Conservation (phyloP, 2,797 vertebrate genomes). For the Sebastes cheni region DNA sequence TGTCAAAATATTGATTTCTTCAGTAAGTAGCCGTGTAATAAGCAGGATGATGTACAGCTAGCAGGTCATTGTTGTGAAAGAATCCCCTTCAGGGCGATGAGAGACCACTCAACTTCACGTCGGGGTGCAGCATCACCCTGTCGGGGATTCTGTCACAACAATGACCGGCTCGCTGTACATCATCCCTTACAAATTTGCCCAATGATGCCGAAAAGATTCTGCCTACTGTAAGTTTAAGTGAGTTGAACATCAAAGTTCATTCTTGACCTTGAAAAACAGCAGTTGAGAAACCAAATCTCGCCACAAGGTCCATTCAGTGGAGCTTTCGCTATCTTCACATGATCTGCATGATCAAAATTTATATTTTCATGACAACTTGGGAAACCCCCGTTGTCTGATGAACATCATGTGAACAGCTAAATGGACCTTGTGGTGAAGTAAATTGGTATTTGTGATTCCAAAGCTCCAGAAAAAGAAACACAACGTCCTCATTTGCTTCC, state of each 20-base stretch:
- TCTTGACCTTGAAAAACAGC: not conserved
- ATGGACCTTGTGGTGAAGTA: not conserved
- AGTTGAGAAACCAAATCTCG: not conserved
- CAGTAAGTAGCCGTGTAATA: too few relatives aligned
- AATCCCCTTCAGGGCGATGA: too few relatives aligned
- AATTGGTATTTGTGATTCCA: not conserved
- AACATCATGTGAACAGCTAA: not conserved
- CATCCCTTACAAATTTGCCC: too few relatives aligned
- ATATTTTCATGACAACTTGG: not conserved
- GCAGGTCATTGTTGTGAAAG: too few relatives aligned
- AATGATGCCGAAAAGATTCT: too few relatives aligned
- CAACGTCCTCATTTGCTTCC: slow-evolving; percentile 17
- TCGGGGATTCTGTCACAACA: too few relatives aligned
- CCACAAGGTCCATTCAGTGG: not conserved
- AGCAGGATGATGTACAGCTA: too few relatives aligned
- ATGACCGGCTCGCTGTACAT: too few relatives aligned
- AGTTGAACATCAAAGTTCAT: not conserved
- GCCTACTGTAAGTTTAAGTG: not conserved
- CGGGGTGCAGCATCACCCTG: too few relatives aligned
- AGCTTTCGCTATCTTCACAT: not conserved
- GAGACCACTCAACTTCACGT: too few relatives aligned
- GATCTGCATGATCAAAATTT: not conserved
- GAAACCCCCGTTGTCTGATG: not conserved
- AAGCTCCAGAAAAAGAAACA: not conserved
- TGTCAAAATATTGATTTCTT: too few relatives aligned